Percentiles rank a stretch among this genome's conserved stretches.
These are phyloP conservation scores for Apeltes quadracus DNA, from an alignment of 2,113 vertebrate species.

Conservation along the genomic window DNA sequence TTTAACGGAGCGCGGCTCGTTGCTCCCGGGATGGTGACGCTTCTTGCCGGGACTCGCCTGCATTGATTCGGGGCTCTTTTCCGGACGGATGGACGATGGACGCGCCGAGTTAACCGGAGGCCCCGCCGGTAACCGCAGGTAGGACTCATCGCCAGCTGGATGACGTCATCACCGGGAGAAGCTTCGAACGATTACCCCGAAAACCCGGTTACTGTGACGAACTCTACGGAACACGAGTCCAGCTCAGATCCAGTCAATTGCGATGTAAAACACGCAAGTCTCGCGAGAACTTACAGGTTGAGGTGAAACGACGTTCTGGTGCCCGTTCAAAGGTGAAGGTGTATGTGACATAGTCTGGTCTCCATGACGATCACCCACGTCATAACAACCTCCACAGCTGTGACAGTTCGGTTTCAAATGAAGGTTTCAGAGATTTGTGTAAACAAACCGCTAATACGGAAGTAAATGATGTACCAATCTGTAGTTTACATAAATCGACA, in stretches of 20 bases:
- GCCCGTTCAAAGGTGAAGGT: too few relatives aligned
- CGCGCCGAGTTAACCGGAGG: slow-evolving; percentile 18
- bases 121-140: slow-evolving; percentile 25
- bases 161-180: background rate
- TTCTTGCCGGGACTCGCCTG: slow-evolving; percentile 17
- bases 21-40: slow-evolving; percentile 19
- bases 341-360: too few relatives aligned
- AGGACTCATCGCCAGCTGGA: background rate
- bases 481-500: too few relatives aligned
- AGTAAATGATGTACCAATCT: too few relatives aligned
- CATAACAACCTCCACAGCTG: too few relatives aligned
- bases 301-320: background rate
- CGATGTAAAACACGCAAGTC: background rate
- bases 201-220: background rate
- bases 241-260: background rate
- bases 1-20: too few relatives aligned
- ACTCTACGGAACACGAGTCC: background rate
- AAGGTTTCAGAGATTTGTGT: too few relatives aligned
- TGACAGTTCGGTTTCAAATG: too few relatives aligned
- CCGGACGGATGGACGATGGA: slow-evolving; percentile 24
- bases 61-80: background rate
- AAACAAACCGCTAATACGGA: too few relatives aligned
- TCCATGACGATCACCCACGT: too few relatives aligned
- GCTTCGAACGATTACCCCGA: background rate
- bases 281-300: background rate